Evolutionary conservation across 2,888 invertebrate species (phyloP), one percentile per base, ranked within the genome.

Genomic region (Drosophila eohydei): DNA sequence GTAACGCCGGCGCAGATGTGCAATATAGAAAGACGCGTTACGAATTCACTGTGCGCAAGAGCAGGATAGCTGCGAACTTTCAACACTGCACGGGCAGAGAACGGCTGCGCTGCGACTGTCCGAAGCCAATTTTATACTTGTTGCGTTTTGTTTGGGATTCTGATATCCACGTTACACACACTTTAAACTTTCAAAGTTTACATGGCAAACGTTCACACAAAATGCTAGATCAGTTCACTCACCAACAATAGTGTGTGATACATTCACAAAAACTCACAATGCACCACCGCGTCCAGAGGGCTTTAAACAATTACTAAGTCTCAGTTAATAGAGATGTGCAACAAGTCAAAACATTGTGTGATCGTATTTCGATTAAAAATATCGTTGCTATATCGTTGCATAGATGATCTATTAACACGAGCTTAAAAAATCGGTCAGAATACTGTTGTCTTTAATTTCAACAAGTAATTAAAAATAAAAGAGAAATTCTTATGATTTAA

Each of bases 271-370:
- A 50, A 34, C 16, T 43, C 59, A 28, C 36, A 46, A 32, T 28
- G 7, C 50, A 46, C 44, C 55, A 46, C 41, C 58, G 61, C 62
- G 52, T 64, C 48, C 2, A 52, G 9, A 32, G 55, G 51, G 44
- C 66, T 72, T 71, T 54, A 58, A 78, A 60, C 57, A 61, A 78
- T 71, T 55, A 73, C 74, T 59, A 76, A 78, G 50, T 61, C 40
- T 21, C 28, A 34, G n/a, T 74, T 62, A 54, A 57, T 55, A 57
- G 78, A 30, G 69, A 57, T 77, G 77, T 6, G 12, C 68, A 51
- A 34, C 16, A n/a, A 12, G 38, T 44, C 28, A 34, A 51, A 68
- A 50, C 58, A 38, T 28, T 30, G 41, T 0, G 1, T 11, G 52
- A 61, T 48, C 71, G 59, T 12, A 5, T 50, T 64, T 68, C 61